phyloP scores from a whole-genome alignment of 2,113 vertebrate species.

The Rattus rattus region DNA sequence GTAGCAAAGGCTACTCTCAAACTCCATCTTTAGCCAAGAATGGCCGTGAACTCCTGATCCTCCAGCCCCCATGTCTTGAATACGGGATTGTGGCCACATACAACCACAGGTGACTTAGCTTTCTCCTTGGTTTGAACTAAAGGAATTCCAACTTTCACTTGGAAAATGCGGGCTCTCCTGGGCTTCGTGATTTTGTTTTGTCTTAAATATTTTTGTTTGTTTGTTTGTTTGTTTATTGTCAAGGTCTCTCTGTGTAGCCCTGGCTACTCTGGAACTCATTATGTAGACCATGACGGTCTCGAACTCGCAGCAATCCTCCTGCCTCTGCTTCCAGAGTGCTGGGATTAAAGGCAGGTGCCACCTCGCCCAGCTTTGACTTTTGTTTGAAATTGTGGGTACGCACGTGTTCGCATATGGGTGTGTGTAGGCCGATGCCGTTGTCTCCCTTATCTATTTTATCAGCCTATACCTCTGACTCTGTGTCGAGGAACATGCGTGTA shows the following conservation, averaged over 20 bases:
- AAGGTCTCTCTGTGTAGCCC: not conserved
- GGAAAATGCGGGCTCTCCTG: not conserved
- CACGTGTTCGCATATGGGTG: not conserved
- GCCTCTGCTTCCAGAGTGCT: not conserved
- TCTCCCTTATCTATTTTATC: not conserved
- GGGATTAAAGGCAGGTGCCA: not conserved
- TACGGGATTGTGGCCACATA: not conserved
- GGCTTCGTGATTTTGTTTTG: not conserved
- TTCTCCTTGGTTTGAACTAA: not conserved
- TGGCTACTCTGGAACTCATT: not conserved
- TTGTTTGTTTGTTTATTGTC: not conserved
- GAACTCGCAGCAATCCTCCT: not conserved
- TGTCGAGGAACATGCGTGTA: not conserved
- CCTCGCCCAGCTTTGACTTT: not conserved
- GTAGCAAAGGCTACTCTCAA: not conserved
- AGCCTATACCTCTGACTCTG: not conserved
- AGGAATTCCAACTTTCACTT: not conserved
- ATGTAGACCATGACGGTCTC: not conserved
- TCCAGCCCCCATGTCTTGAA: not conserved
- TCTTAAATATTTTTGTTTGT: not conserved
- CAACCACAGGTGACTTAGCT: not conserved
- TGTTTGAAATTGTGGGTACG: not conserved
- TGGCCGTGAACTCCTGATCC: not conserved
- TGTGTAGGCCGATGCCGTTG: no score
- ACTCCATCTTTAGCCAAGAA: not conserved